These are phyloP conservation scores for Burhinus bistriatus DNA, from an alignment of 2,113 vertebrate genomes.

Conservation along the genomic window DNA sequence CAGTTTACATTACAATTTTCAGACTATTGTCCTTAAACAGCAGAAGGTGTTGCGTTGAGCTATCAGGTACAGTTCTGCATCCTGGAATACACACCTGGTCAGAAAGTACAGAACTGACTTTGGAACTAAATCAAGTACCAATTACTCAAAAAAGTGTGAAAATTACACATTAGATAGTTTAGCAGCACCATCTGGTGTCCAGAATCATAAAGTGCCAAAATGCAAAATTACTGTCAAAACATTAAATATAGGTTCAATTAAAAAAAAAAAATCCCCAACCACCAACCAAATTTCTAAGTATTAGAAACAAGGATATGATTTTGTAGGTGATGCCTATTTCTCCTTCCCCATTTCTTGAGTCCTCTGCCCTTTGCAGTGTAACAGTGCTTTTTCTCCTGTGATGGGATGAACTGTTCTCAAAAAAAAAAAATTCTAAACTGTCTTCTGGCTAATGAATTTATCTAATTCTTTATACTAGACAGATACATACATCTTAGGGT, in stretches of 20 bases:
- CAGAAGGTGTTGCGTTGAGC: not conserved
- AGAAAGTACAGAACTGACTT: not conserved
- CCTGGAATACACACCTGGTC: not conserved
- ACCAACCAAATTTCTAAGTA: not conserved
- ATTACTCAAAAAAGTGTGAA: not conserved
- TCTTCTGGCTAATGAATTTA: not conserved
- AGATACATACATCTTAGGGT: not conserved
- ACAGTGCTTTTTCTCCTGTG: not conserved
- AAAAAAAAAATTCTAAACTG: not conserved
- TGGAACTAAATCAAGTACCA: not conserved
- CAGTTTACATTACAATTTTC: not conserved
- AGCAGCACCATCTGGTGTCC: conserved; percentile 64
- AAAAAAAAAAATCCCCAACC: not conserved
- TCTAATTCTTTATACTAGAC: not conserved
- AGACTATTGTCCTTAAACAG: not conserved
- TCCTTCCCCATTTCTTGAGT: not conserved
- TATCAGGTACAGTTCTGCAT: not conserved
- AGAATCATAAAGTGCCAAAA: not conserved
- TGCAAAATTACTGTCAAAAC: not conserved
- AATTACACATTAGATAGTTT: not conserved
- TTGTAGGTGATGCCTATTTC: not conserved
- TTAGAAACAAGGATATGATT: not conserved
- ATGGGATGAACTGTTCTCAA: not conserved
- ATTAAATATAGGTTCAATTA: accelerated
- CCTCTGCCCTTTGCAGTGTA: not conserved